Percentiles rank a stretch among this genome's conserved stretches.
phyloP scores from a whole-genome alignment of 2,888 invertebrate species.

The Scaptomyza cyrtandrae region DNA sequence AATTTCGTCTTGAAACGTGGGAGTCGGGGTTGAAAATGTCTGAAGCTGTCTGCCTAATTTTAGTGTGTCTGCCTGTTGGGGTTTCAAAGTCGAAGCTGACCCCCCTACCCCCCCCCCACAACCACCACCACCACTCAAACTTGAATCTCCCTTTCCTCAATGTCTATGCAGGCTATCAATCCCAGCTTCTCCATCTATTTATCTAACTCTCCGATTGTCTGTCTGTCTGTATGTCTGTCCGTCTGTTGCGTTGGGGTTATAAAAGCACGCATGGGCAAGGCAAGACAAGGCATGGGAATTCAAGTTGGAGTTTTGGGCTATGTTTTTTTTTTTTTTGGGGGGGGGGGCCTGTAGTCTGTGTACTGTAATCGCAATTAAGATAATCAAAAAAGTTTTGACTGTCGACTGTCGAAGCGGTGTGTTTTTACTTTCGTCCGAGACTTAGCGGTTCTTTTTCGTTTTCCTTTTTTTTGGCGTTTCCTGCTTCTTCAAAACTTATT shows the following conservation, averaged over 20 bases:
- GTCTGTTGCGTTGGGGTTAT: constrained; percentile 51
- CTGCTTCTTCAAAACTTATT: constrained; percentile 20
- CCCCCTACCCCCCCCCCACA: background rate
- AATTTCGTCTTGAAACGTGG: constrained; percentile 57
- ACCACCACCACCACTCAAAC: background rate
- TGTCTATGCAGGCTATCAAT: constrained; percentile 41
- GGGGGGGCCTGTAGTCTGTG: constrained; percentile 14
- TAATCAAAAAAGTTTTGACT: constrained; percentile 81
- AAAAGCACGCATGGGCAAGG: constrained; percentile 55
- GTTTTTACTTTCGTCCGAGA: constrained; percentile 67
- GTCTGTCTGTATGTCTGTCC: constrained; percentile 15
- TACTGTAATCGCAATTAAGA: constrained; percentile 78
- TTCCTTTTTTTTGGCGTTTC: background rate
- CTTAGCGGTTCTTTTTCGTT: constrained; percentile 16
- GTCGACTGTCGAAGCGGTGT: constrained; percentile 67
- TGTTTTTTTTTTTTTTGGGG: too few species aligned
- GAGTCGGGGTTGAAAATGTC: constrained; percentile 13
- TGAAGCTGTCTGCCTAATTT: constrained; percentile 52
- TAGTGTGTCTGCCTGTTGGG: constrained; percentile 38
- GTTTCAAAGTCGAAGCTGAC: constrained; percentile 8
- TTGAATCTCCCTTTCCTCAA: background rate
- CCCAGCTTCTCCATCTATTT: constrained; percentile 53
- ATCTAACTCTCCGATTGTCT: constrained; percentile 35
- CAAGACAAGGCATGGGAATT: constrained; percentile 39
- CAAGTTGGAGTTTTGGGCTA: background rate